These are phyloP conservation scores for Triplophysa yarkandensis DNA, from an alignment of 2,797 vertebrate species.

Conservation along the genomic window DNA sequence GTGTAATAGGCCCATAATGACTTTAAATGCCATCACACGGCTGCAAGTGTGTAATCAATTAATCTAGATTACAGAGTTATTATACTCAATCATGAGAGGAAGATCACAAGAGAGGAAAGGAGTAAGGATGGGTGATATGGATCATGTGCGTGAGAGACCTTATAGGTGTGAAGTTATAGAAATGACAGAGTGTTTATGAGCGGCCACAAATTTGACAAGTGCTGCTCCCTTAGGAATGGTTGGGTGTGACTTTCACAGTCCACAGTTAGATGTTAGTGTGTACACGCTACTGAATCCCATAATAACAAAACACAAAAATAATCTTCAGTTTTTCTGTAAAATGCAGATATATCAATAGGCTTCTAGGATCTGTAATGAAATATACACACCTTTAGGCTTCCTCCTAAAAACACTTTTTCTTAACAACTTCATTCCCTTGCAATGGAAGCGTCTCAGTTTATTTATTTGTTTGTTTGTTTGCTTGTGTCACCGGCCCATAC, in stretches of 20 bases:
- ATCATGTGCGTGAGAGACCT: background rate
- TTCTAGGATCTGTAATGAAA: background rate
- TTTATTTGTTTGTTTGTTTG: constrained; percentile 15
- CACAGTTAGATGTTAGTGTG: constrained; percentile 10
- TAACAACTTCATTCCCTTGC: background rate
- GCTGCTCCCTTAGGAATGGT: constrained; percentile 21
- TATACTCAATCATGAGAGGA: background rate
- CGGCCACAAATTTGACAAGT: constrained; percentile 6
- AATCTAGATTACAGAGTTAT: background rate
- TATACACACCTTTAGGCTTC: background rate
- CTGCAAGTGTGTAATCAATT: background rate
- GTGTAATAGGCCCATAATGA: background rate
- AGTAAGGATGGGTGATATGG: too few relatives aligned
- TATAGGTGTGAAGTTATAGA: background rate
- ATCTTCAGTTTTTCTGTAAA: background rate
- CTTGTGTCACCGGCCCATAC: background rate
- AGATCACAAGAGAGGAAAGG: background rate
- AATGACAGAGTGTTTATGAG: background rate
- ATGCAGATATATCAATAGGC: background rate
- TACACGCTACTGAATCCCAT: background rate
- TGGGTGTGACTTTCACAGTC: constrained; percentile 37
- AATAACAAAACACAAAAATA: background rate
- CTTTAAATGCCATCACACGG: background rate
- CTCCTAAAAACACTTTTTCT: too few relatives aligned
- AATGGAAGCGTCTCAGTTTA: constrained; percentile 5